Evolutionary conservation across 2,888 invertebrate genomes (phyloP).

Genomic region (Caenorhabditis uteleia): DNA sequence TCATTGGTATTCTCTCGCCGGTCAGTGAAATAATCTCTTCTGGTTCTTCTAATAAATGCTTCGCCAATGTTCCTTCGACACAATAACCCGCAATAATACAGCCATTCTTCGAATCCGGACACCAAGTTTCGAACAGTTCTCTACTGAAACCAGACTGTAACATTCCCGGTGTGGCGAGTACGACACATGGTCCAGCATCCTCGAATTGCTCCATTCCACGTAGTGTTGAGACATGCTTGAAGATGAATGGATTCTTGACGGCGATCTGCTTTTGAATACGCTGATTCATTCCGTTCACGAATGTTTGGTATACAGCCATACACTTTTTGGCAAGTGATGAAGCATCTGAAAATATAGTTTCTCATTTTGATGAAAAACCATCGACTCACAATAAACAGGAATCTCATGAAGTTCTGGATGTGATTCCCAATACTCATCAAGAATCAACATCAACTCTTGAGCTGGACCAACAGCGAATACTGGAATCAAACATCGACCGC

Average conservation of each 20-base stretch:
- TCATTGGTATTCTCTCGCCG: conserved; percentile 89
- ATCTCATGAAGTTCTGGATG: conserved; percentile 97
- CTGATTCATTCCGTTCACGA: conserved; percentile 99
- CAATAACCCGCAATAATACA: conserved; percentile 91
- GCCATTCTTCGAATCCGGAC: conserved; percentile 95
- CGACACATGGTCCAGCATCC: conserved; percentile 98
- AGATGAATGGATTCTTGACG: conserved; percentile 97
- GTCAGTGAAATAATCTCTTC: conserved; percentile 94
- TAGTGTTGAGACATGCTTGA: conserved; percentile 82
- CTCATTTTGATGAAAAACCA: conserved; percentile 5
- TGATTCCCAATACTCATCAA: conserved; percentile 94
- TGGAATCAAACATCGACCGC: conserved; percentile 97
- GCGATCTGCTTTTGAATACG: conserved; percentile 93
- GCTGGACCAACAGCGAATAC: conserved; percentile 97
- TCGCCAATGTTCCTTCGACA: conserved; percentile 75
- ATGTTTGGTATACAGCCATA: conserved; percentile 99
- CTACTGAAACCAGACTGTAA: conserved; percentile 97
- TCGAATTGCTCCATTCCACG: conserved; percentile 98
- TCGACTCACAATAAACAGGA: conserved; percentile 90
- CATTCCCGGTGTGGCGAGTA: conserved; percentile 99
- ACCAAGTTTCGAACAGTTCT: conserved; percentile 98
- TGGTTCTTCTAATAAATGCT: conserved; percentile 90
- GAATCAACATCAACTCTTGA: conserved; percentile 72
- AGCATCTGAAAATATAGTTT: conserved; percentile 76
- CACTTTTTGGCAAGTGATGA: conserved; percentile 98